These are phyloP conservation scores for Drosophila melanogaster DNA, from an alignment of 1,140 invertebrate genomes.

Conservation along the genomic window DNA sequence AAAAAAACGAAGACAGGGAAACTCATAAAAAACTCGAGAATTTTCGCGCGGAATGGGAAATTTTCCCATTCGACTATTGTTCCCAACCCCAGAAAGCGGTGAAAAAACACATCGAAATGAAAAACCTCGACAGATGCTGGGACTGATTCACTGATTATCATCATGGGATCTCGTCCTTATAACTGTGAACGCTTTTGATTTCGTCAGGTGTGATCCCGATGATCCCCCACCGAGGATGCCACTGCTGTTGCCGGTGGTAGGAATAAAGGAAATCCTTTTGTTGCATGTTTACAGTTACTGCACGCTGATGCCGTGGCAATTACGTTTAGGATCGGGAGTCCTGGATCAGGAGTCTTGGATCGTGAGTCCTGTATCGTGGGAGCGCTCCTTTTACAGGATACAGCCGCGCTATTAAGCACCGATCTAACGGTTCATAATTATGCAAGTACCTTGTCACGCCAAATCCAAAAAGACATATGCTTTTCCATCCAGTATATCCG, in stretches of 20 bases:
- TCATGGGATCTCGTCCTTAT: slow-evolving; percentile 46
- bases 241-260: slow-evolving; percentile 55
- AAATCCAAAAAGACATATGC: not conserved
- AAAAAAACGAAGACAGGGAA: slow-evolving; percentile 38
- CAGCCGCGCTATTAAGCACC: slow-evolving; percentile 13
- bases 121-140: slow-evolving; percentile 72
- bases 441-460: slow-evolving; percentile 49
- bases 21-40: slow-evolving; percentile 78
- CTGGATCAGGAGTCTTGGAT: slow-evolving; percentile 26
- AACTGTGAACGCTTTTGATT: slow-evolving; percentile 81
- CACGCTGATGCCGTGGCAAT: slow-evolving; percentile 51
- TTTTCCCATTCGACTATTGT: slow-evolving; percentile 44
- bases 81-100: slow-evolving; percentile 50
- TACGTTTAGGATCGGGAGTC: slow-evolving; percentile 34
- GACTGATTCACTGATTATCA: slow-evolving; percentile 68
- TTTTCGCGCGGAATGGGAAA: slow-evolving; percentile 77
- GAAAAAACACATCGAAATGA: slow-evolving; percentile 50
- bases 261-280: slow-evolving; percentile 69
- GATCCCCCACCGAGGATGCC: slow-evolving; percentile 32
- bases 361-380: slow-evolving; percentile 55
- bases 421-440: slow-evolving; percentile 74
- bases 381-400: slow-evolving; percentile 70
- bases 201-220: slow-evolving; percentile 64
- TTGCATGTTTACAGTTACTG: slow-evolving; percentile 73
- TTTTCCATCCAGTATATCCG: slow-evolving; percentile 31